These are phyloP conservation scores for Drosophila guanche DNA, from an alignment of 1,140 invertebrate species.

Conservation along the genomic window DNA sequence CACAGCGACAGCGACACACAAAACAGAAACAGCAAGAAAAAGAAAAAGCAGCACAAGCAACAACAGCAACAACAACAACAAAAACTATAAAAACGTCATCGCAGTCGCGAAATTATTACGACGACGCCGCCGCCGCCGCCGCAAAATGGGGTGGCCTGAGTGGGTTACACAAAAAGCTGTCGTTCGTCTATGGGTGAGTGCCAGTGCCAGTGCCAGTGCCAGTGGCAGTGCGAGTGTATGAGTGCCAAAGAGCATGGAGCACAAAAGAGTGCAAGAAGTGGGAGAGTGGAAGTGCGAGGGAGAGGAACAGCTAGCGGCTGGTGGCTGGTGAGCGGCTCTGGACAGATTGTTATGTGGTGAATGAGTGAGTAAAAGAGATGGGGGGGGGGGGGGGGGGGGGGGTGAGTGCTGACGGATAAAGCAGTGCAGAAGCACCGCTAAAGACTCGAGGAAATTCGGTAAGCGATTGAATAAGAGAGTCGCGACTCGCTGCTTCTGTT, in stretches of 20 bases:
- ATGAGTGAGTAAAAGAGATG: constrained; percentile 1
- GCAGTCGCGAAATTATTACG: constrained; percentile 78
- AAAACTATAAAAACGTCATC: constrained; percentile 77
- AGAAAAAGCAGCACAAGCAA: constrained; percentile 13
- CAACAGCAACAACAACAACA: constrained; percentile 30
- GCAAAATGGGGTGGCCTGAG: constrained; percentile 64
- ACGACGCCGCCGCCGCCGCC: constrained; percentile 46
- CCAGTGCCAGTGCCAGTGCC: too few species aligned
- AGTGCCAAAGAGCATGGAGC: too few species aligned
- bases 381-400: not conserved
- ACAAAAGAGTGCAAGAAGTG: too few species aligned
- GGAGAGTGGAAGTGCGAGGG: too few species aligned
- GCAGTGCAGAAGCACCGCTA: constrained; percentile 1
- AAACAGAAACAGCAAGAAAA: constrained; percentile 22
- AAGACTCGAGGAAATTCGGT: constrained; percentile 36
- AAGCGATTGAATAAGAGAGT: constrained; percentile 55
- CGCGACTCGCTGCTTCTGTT: not conserved
- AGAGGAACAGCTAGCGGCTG: not conserved
- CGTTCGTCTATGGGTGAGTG: too few species aligned
- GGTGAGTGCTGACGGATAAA: not conserved
- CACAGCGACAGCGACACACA: constrained; percentile 23
- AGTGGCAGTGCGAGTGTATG: too few species aligned
- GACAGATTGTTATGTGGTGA: not conserved
- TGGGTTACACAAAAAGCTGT: constrained; percentile 52
- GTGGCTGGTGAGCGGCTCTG: too few species aligned